These are phyloP conservation scores for Drosophila virilis DNA, from an alignment of 1,140 invertebrate species.

Conservation along the genomic window DNA sequence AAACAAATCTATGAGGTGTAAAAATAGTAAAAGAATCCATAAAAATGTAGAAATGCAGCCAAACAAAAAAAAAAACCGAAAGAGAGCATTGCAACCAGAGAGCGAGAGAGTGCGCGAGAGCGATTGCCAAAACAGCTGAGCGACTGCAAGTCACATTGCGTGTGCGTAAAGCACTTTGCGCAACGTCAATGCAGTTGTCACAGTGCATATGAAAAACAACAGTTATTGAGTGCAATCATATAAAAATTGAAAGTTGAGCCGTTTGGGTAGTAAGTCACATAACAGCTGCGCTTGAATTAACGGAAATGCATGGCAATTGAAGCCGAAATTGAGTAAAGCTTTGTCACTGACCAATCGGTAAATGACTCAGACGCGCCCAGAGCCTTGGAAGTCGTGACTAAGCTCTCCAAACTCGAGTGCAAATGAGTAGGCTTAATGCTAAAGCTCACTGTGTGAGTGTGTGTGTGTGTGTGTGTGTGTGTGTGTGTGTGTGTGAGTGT, in stretches of 20 bases:
- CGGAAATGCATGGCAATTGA: conserved; percentile 49
- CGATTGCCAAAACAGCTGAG: conserved; percentile 31
- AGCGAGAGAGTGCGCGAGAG: conserved; percentile 9
- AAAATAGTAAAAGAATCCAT: conserved; percentile 77
- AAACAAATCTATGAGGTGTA: conserved; percentile 54
- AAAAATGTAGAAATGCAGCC: conserved; percentile 67
- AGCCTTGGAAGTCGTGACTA: conserved; percentile 52
- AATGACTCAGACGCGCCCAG: conserved; percentile 26
- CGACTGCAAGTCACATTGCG: conserved; percentile 29
- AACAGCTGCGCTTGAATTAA: conserved; percentile 40
- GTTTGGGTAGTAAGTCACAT: conserved; percentile 1
- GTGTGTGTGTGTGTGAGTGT: conserved; percentile 24
- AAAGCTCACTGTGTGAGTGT: conserved; percentile 22
- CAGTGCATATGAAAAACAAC: conserved; percentile 4
- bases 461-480: background rate
- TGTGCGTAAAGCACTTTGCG: conserved; percentile 46
- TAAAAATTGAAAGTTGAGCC: conserved; percentile 43
- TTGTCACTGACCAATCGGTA: conserved; percentile 34
- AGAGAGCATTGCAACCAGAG: background rate
- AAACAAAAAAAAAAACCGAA: conserved; percentile 12
- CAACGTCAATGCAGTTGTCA: conserved; percentile 15
- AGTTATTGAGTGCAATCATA: conserved; percentile 25
- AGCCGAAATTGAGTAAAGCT: conserved; percentile 20
- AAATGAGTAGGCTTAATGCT: conserved; percentile 47
- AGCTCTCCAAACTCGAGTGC: conserved; percentile 45